These are phyloP conservation scores for Callyntrura guangdongensis DNA, from an alignment of 2,888 invertebrate species.

Conservation along the genomic window DNA sequence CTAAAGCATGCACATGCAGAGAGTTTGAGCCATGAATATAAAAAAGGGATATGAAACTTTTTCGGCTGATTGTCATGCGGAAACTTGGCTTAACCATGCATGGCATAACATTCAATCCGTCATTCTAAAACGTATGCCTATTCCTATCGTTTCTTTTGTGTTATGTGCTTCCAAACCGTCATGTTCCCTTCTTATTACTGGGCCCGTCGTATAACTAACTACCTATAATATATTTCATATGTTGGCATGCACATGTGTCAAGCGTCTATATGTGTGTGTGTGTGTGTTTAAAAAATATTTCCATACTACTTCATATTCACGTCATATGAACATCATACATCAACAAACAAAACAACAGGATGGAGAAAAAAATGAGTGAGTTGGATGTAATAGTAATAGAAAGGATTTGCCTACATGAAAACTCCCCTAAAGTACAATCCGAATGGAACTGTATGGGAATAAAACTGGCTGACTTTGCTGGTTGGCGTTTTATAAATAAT, in stretches of 20 bases:
- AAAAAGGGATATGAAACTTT: conserved; percentile 69
- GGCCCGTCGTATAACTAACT: background rate
- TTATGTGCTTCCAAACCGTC: background rate
- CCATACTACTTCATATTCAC: background rate
- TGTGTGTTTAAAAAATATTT: conserved; percentile 9
- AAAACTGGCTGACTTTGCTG: background rate
- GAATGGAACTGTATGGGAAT: background rate
- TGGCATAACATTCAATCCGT: conserved; percentile 75
- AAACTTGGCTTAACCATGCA: conserved; percentile 74
- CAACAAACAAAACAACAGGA: conserved; percentile 23
- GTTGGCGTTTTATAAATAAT: background rate
- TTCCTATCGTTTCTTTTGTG: background rate
- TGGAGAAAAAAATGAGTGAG: background rate
- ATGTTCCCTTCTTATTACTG: background rate
- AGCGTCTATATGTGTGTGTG: background rate
- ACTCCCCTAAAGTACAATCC: background rate
- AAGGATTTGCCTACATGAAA: conserved; percentile 8
- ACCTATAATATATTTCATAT: too few species aligned
- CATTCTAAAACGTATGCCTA: conserved; percentile 58
- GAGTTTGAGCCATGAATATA: conserved; percentile 74
- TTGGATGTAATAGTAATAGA: background rate
- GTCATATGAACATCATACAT: conserved; percentile 1
- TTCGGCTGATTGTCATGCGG: conserved; percentile 74
- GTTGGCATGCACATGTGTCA: too few species aligned
- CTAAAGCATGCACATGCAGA: conserved; percentile 22